Percentiles rank a stretch among this genome's conserved stretches.
Evolutionary conservation across 2,113 vertebrate species (phyloP).

Genomic region (Rallus limicola): DNA sequence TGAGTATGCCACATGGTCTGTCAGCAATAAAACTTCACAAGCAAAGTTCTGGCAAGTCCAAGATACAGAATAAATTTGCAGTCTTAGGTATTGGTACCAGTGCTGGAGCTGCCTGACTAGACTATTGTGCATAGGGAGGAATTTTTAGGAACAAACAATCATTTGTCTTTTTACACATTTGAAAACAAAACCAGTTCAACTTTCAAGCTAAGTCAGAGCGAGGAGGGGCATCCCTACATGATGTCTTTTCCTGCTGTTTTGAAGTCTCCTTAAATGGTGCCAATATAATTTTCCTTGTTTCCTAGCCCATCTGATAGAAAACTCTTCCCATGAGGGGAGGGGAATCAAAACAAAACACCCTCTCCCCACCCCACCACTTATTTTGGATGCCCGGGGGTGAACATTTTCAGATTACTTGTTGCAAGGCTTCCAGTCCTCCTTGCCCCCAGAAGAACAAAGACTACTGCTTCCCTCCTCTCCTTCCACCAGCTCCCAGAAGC

Average conservation of each 20-base stretch:
- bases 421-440: constrained; percentile 40
- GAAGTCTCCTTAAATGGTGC: not conserved
- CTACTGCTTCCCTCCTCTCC: constrained; percentile 1
- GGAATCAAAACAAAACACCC: constrained; percentile 33
- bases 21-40: not conserved
- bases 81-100: not conserved
- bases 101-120: not conserved
- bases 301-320: constrained; percentile 53
- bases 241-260: constrained; percentile 9
- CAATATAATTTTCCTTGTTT: constrained; percentile 20
- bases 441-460: constrained; percentile 63
- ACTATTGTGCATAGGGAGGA: not conserved
- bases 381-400: constrained; percentile 56
- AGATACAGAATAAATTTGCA: not conserved
- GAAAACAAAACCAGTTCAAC: not conserved
- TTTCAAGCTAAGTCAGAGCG: not conserved
- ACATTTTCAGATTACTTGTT: constrained; percentile 55
- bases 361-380: constrained; percentile 28
- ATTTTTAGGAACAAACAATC: not conserved
- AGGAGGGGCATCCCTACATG: not conserved
- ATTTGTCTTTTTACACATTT: not conserved
- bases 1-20: not conserved
- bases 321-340: not conserved
- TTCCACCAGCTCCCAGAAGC: not conserved
- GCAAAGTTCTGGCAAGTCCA: not conserved